Base-by-base conservation (phyloP, 1,140 invertebrate species). In the Nasonia giraulti region DNA sequence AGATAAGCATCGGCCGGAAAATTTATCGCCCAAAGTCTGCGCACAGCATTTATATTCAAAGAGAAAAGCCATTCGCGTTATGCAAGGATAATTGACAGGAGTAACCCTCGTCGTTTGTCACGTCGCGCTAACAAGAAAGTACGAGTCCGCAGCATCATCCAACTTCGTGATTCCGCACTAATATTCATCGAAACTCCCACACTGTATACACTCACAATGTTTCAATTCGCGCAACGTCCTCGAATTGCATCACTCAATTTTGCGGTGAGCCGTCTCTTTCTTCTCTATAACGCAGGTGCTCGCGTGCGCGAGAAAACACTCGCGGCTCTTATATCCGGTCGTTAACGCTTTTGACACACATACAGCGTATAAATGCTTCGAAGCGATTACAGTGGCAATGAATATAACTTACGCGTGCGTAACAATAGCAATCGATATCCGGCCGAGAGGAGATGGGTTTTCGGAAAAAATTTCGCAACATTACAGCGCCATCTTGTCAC, bases 71-170 rank as follows among this genome's bases (percentile, higher is more conserved):
- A 12, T 27, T 23, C 7, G 44, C 8, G 75, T 47, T 47, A 47
- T 50, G 50, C 20, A 77, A 50, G 10, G 12, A 77, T 77, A 77
- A 77, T 77, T 77, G 75, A 77, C 75, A 77, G 75, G 37, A 50
- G 23, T 47, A 47, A 75, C 31, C 20, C 31, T 33, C 20, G 73
- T 40, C 73, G 73, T 75, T 75, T 40, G 73, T 75, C 73, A 75
- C 37, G 55, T 4, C 55, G 20, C 20, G 20, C 17, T 62, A 62
- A 62, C 55, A 5, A 62, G 55, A 62, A 62, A 62, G 55, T 62
- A n/a, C 55, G n/a, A 7, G 55, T 20, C 14, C 6, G 17, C 20
- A 7, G 14, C 47, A n/a, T n/a, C 55, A n/a, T 7, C 14, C 1
- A n/a, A 62, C 55, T 62, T 14, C 5, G 50, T 55, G 50, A 62